A percentile compares a stretch with the other conserved stretches of the same genome.
These are phyloP conservation scores for Mola mola DNA, from an alignment of 2,113 vertebrate genomes.

Conservation along the genomic window DNA sequence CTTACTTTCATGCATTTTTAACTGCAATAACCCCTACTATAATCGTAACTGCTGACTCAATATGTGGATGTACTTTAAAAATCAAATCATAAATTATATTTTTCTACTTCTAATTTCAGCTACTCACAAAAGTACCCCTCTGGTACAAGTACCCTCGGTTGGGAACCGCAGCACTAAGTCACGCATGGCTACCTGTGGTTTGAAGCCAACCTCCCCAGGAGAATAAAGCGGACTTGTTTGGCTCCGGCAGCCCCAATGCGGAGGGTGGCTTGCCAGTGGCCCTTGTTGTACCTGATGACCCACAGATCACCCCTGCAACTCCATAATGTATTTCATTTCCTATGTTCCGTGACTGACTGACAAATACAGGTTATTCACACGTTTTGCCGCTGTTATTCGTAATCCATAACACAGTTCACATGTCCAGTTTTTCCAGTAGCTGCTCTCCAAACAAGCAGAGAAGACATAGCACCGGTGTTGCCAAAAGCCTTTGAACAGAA, in stretches of 20 bases:
- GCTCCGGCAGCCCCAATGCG: constrained; percentile 56
- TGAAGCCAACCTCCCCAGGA: constrained; percentile 51
- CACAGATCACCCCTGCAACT: constrained; percentile 56
- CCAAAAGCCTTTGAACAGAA: constrained; percentile 93
- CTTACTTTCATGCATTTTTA: neutral
- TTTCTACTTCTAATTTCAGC: too few relatives aligned
- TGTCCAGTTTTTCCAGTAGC: constrained; percentile 83
- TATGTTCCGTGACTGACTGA: constrained; percentile 61
- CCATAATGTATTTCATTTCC: constrained; percentile 66
- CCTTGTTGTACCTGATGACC: constrained; percentile 56
- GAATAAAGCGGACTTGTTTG: constrained; percentile 59
- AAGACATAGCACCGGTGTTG: constrained; percentile 85
- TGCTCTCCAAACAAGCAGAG: constrained; percentile 83
- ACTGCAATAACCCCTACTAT: neutral
- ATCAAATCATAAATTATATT: too few relatives aligned
- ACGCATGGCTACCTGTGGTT: constrained; percentile 58
- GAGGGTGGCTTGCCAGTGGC: constrained; percentile 40
- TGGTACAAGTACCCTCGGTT: too few relatives aligned
- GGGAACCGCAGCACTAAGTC: constrained; percentile 31
- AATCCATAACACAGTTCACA: constrained; percentile 76
- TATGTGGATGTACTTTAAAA: neutral
- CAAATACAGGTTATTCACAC: constrained; percentile 68
- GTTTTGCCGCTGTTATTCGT: constrained; percentile 71
- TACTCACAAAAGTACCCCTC: too few relatives aligned
- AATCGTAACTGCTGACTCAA: neutral